Evolutionary conservation across 2,113 vertebrate species (phyloP), one percentile per base, ranked within the genome.

Genomic region (Brachirus orientalis): DNA sequence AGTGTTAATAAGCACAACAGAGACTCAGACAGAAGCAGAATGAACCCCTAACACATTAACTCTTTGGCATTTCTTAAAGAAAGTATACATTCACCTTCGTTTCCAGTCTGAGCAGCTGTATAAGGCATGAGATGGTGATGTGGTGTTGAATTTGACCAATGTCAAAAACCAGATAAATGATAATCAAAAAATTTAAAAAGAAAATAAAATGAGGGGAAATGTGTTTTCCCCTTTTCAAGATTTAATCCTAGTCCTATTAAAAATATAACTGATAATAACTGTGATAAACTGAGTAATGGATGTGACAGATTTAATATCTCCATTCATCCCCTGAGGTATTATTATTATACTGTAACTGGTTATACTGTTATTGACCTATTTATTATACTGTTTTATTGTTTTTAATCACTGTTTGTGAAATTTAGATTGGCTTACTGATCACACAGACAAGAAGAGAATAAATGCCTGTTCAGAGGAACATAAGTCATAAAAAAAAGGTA

Each of bases 21-120:
- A 13, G 11, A 43, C 12, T 43, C 40, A 11, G 40, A 28, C 28
- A 28, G 28, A 28, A 28, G 28, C 28, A 28, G 28, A 28, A 38
- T 11, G 37, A 38, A 38, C 37, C 8, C 48, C n/a, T n/a, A 28
- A 19, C 5, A 7, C 51, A 33, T 70, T 56, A 19, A 37, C 54
- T 88, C 80, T 88, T 88, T 88, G 86, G 86, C 72, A 11, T 88
- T 58, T n/a, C n/a, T n/a, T 69, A 72, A 36, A 40, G 2, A 40
- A 60, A 63, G 40, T 12, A 72, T 59, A 84, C 69, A 75, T 82
- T 82, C 80, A 72, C 52, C n/a, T 75, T 70, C 7, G 3, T 62
- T 38, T 63, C 67, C 60, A 45, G 16, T 58, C 72, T 53, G 19
- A 20, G 36, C n/a, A 10, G 46, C 56, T 77, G 68, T 72, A 8